Conservation (phyloP, 2,797 vertebrate genomes). For the Lateolabrax maculatus region DNA sequence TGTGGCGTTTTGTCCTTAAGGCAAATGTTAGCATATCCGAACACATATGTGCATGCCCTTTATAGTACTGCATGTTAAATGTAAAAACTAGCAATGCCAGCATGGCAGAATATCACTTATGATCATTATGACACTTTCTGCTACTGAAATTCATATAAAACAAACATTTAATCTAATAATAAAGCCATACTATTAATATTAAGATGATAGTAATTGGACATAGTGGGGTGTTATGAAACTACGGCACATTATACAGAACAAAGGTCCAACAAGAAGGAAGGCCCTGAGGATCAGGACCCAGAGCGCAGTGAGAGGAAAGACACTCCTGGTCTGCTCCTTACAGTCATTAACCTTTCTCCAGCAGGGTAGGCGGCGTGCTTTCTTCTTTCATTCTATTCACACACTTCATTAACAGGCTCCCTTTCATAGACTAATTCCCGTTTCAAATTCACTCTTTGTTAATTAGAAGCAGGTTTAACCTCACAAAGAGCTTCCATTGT, state of each 20-base stretch:
- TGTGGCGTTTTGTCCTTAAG: not conserved
- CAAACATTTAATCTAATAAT: conserved; percentile 30
- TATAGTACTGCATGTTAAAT: not conserved
- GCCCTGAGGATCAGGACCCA: conserved; percentile 59
- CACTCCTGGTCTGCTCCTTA: conserved; percentile 68
- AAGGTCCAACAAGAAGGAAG: conserved; percentile 43
- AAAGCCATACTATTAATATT: conserved; percentile 25
- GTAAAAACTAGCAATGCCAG: conserved; percentile 2
- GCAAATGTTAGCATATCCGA: not conserved
- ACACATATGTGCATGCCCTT: not conserved
- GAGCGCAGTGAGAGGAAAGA: conserved; percentile 58
- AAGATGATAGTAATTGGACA: conserved; percentile 9
- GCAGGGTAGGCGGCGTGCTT: conserved; percentile 59
- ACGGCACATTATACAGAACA: conserved; percentile 33
- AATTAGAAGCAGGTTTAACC: conserved; percentile 78
- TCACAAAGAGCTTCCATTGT: conserved; percentile 75
- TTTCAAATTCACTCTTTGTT: conserved; percentile 80
- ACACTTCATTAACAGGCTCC: conserved; percentile 77
- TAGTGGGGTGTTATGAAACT: conserved; percentile 18
- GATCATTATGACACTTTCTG: not conserved
- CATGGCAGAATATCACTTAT: not conserved
- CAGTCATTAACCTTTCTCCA: conserved; percentile 85
- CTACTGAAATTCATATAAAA: conserved; percentile 20
- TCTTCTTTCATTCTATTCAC: conserved; percentile 74
- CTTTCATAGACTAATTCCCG: conserved; percentile 78